phyloP scores from a whole-genome alignment of 1,140 invertebrate species.

The Drosophila obscura region DNA sequence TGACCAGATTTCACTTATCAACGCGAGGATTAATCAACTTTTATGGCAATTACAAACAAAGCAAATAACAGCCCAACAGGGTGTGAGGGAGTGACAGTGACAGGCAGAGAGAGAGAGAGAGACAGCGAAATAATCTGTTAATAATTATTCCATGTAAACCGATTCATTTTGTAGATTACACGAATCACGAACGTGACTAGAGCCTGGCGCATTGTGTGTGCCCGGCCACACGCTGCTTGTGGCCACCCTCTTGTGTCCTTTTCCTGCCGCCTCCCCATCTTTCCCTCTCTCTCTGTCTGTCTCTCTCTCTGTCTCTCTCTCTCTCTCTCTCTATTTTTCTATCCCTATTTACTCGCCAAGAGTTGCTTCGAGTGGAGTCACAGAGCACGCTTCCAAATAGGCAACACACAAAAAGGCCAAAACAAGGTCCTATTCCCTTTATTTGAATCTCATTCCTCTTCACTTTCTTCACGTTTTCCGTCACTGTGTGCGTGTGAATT shows the following conservation, averaged over 20 bases:
- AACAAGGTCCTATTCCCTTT: conserved; percentile 6
- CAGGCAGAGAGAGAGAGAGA: not conserved
- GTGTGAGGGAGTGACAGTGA: not conserved
- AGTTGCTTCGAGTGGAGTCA: not conserved
- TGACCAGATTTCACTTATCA: conserved; percentile 38
- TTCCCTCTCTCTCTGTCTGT: not conserved
- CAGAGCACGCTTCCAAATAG: conserved; percentile 19
- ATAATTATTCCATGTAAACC: conserved; percentile 51
- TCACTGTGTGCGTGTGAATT: conserved; percentile 21
- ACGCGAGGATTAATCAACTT: conserved; percentile 22
- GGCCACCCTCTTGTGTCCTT: conserved; percentile 6
- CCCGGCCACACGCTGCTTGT: conserved; percentile 2
- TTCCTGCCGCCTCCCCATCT: not conserved
- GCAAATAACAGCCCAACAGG: not conserved
- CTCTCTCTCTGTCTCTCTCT: too few species aligned
- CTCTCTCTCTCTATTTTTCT: too few species aligned
- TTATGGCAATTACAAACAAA: conserved; percentile 21
- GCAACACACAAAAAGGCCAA: conserved; percentile 33
- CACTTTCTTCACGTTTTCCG: not conserved
- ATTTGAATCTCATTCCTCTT: too few species aligned
- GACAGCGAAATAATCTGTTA: conserved; percentile 31
- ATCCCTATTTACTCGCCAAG: conserved; percentile 4
- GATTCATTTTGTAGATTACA: conserved; percentile 38
- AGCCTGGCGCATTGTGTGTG: conserved; percentile 3
- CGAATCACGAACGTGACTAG: conserved; percentile 41